Conservation (phyloP, 2,888 invertebrate species). For the Andrena bucephala region DNA sequence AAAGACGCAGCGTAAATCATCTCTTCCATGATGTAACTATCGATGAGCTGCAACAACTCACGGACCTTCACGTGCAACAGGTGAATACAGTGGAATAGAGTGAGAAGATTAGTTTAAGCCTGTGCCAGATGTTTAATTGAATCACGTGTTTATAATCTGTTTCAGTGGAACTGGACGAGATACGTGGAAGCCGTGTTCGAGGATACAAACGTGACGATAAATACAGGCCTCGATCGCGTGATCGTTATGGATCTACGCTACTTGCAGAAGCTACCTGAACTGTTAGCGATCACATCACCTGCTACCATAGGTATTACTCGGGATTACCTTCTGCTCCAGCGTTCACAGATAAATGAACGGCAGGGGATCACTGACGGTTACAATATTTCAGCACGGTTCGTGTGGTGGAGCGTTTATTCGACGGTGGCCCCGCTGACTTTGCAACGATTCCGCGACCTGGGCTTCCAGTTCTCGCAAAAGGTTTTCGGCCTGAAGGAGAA, state of each 20-base stretch:
- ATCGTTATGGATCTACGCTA: slow-evolving; percentile 90
- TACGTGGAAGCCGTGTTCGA: slow-evolving; percentile 88
- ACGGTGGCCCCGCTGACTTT: slow-evolving; percentile 88
- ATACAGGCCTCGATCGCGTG: slow-evolving; percentile 86
- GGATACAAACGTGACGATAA: slow-evolving; percentile 87
- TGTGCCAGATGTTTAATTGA: background rate
- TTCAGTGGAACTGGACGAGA: slow-evolving; percentile 88
- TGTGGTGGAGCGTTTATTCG: slow-evolving; percentile 91
- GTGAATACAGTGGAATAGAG: slow-evolving; percentile 67
- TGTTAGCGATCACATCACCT: slow-evolving; percentile 86
- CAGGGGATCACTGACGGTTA: no score
- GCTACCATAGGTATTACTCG: slow-evolving; percentile 86
- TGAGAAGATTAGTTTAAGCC: no score
- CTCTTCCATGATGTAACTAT: slow-evolving; percentile 89
- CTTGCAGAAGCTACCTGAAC: slow-evolving; percentile 87
- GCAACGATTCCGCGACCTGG: slow-evolving; percentile 87
- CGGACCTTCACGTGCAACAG: slow-evolving; percentile 77
- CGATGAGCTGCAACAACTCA: slow-evolving; percentile 85
- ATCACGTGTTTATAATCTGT: slow-evolving; percentile 19
- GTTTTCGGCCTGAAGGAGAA: slow-evolving; percentile 89
- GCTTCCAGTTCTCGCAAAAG: slow-evolving; percentile 89
- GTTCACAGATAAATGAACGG: background rate
- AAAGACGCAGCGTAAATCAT: slow-evolving; percentile 88
- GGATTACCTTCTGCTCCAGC: slow-evolving; percentile 2
- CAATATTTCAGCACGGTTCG: slow-evolving; percentile 87